phyloP scores from a whole-genome alignment of 92 coral and sea anemone genomes.

The Siderastrea radians region DNA sequence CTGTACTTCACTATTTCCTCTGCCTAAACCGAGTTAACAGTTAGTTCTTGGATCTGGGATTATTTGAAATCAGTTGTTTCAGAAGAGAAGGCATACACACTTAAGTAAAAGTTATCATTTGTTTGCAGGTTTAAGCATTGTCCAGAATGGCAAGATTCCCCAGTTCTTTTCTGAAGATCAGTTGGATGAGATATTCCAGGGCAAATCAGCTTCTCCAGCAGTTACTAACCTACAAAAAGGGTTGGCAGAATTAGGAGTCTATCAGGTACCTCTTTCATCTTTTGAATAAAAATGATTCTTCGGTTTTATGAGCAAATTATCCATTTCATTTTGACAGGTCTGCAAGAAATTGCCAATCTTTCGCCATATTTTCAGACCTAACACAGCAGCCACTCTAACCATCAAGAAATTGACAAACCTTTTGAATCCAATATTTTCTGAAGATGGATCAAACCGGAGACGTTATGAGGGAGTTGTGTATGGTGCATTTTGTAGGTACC shows the following conservation, averaged over 20 bases:
- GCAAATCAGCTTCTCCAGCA: background rate
- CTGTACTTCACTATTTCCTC: too few species aligned
- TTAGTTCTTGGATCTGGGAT: too few species aligned
- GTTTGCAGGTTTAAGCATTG: background rate
- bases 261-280: too few species aligned
- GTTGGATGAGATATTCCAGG: background rate
- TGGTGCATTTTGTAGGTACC: too few species aligned
- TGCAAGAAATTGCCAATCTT: background rate
- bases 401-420: slow-evolving; percentile 7
- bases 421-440: slow-evolving; percentile 10
- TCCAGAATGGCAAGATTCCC: too few species aligned
- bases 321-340: slow-evolving; percentile 1
- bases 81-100: background rate
- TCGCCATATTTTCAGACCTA: slow-evolving; percentile 22
- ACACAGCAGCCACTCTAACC: slow-evolving; percentile 15
- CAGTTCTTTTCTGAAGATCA: background rate
- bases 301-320: background rate
- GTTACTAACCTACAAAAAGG: slow-evolving; percentile 1
- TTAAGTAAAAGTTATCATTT: background rate
- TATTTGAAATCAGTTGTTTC: too few species aligned
- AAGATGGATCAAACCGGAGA: slow-evolving; percentile 6
- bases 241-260: background rate
- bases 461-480: too few species aligned
- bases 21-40: too few species aligned
- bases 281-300: too few species aligned